A percentile compares a stretch with the other conserved stretches of the same genome.
phyloP scores from a whole-genome alignment of 1,140 invertebrate species.

The Plutomurus gul region DNA sequence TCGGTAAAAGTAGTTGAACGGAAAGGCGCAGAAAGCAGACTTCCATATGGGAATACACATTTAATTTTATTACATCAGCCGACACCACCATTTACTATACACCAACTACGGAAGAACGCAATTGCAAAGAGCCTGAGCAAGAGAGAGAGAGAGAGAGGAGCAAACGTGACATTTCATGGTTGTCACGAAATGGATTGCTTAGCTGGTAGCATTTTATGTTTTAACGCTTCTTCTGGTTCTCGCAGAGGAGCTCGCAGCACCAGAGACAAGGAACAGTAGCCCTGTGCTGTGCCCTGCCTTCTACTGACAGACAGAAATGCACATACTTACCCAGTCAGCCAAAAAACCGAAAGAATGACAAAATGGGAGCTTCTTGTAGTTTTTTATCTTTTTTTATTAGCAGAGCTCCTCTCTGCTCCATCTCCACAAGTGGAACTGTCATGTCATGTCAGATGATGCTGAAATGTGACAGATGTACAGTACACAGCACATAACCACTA shows the following conservation, averaged over 20 bases:
- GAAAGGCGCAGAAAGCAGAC: no score
- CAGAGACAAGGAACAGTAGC: background rate
- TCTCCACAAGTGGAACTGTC: background rate
- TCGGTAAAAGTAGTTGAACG: no score
- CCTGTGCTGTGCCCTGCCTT: background rate
- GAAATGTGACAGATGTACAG: background rate
- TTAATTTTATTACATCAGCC: no score
- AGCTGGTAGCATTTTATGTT: background rate
- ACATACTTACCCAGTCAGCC: background rate
- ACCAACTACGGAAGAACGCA: no score
- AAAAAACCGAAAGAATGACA: background rate
- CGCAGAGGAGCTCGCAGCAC: background rate
- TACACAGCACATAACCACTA: no score
- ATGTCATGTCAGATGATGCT: background rate
- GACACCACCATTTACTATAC: no score
- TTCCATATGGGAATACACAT: no score
- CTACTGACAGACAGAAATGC: background rate
- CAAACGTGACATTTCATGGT: conserved; percentile 1
- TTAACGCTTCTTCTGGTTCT: background rate
- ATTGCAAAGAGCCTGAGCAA: no score
- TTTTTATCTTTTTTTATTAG: background rate
- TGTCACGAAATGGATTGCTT: background rate
- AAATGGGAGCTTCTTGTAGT: background rate
- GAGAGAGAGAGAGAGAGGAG: no score
- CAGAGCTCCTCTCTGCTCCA: background rate